Evolutionary conservation across 2,113 vertebrate species (phyloP).

Genomic region (Ivindomyrus marchei): DNA sequence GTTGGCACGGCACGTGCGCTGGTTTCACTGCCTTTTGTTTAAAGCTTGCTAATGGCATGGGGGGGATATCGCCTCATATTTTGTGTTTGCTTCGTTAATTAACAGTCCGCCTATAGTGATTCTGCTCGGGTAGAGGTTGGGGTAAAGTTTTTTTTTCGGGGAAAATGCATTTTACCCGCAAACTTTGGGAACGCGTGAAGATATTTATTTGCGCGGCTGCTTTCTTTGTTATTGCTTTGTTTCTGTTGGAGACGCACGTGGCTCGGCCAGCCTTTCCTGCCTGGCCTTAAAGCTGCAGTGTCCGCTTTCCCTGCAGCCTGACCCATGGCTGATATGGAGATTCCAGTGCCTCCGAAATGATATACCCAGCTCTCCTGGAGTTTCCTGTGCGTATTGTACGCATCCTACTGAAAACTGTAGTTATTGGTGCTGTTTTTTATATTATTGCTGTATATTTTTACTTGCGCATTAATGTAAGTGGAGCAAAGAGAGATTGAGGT

Average conservation of each 20-base stretch:
- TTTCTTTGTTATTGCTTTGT: conserved; percentile 89
- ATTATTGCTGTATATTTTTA: not conserved
- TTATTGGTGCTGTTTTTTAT: not conserved
- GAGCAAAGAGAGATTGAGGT: conserved; percentile 2
- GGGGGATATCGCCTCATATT: not conserved
- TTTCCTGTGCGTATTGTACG: not conserved
- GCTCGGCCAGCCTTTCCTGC: conserved; percentile 55
- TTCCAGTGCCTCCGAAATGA: not conserved
- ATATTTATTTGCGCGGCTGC: conserved; percentile 3
- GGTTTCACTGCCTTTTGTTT: conserved; percentile 13
- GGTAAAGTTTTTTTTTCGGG: not conserved
- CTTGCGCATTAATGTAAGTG: not conserved
- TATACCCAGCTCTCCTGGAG: not conserved
- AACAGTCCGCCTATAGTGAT: no score
- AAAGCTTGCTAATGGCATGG: not conserved
- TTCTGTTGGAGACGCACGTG: conserved; percentile 76
- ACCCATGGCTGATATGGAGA: not conserved
- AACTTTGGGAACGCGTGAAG: not conserved
- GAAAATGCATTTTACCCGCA: not conserved
- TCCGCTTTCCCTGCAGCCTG: conserved; percentile 36
- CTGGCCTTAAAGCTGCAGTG: conserved; percentile 63
- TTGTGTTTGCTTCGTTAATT: conserved; percentile 1
- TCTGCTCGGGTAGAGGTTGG: not conserved
- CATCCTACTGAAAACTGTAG: not conserved
- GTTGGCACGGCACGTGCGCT: conserved; percentile 5